A percentile compares a stretch with the other conserved stretches of the same genome.
phyloP scores from a whole-genome alignment of 1,140 invertebrate genomes.

The Listronotus oregonensis region DNA sequence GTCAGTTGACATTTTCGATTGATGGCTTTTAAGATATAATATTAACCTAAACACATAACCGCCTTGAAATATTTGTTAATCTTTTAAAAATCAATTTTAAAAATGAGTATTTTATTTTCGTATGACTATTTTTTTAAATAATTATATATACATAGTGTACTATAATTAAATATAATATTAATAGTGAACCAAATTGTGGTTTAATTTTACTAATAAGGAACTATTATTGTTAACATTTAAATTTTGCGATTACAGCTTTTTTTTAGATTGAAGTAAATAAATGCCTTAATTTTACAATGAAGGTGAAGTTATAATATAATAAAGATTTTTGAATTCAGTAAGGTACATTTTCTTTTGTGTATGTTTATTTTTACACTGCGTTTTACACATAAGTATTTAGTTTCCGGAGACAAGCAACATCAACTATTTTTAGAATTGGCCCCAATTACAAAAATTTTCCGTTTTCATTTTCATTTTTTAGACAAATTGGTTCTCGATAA shows the following conservation, averaged over 20 bases:
- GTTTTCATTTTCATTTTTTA: too few species aligned
- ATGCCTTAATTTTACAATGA: slow-evolving; percentile 36
- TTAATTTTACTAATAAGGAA: slow-evolving; percentile 26
- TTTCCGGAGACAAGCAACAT: too few species aligned
- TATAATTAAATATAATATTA: slow-evolving; percentile 24
- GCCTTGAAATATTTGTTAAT: too few species aligned
- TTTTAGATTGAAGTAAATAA: slow-evolving; percentile 20
- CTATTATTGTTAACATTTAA: slow-evolving; percentile 24
- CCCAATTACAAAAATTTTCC: too few species aligned
- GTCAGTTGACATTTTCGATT: too few species aligned
- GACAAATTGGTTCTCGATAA: too few species aligned
- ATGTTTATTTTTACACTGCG: too few species aligned
- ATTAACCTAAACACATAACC: too few species aligned
- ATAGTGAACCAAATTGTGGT: slow-evolving; percentile 19
- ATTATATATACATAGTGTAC: slow-evolving; percentile 20
- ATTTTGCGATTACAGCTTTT: slow-evolving; percentile 30
- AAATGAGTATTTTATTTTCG: slow-evolving; percentile 6
- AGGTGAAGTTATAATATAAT: slow-evolving; percentile 17
- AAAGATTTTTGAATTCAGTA: slow-evolving; percentile 11
- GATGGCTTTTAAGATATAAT: too few species aligned
- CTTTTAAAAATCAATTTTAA: too few species aligned
- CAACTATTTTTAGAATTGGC: too few species aligned
- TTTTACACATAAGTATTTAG: too few species aligned
- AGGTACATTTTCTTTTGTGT: not conserved
- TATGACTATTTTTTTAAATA: slow-evolving; percentile 2